Conservation (phyloP, 2,888 invertebrate species). For the Bombyx huttoni region DNA sequence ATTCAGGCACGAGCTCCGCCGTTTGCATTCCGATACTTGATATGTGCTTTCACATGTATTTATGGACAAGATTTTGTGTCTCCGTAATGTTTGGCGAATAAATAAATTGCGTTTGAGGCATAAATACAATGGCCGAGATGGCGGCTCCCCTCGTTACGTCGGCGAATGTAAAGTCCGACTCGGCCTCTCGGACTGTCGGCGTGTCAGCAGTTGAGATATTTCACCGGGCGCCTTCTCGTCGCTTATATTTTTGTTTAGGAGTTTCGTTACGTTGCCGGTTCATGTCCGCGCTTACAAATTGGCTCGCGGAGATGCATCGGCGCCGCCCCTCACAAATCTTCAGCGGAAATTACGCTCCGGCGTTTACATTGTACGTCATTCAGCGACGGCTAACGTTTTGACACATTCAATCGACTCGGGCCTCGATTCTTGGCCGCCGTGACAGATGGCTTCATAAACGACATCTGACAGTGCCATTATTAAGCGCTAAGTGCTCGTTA, state of each 20-base stretch:
- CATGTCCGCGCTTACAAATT: conserved; percentile 67
- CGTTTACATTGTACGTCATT: conserved; percentile 42
- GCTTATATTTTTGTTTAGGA: conserved; percentile 60
- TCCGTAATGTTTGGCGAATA: conserved; percentile 71
- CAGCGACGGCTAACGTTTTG: conserved; percentile 25
- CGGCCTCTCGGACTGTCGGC: conserved; percentile 55
- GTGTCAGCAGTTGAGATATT: conserved; percentile 59
- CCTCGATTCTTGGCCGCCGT: conserved; percentile 1
- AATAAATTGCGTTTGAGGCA: conserved; percentile 68
- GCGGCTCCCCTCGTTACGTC: conserved; percentile 68
- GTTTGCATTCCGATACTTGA: conserved; percentile 72
- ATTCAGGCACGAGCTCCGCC: conserved; percentile 66
- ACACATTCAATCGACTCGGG: conserved; percentile 26
- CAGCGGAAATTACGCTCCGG: conserved; percentile 33
- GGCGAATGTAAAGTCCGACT: conserved; percentile 64
- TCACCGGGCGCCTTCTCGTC: conserved; percentile 31
- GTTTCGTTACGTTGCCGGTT: conserved; percentile 61
- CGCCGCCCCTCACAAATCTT: conserved; percentile 36
- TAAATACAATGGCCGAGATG: conserved; percentile 66
- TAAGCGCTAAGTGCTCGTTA: neutral
- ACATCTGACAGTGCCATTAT: conserved; percentile 9
- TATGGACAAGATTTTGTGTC: conserved; percentile 73
- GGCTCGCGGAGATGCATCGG: conserved; percentile 42
- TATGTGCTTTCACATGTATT: conserved; percentile 73
- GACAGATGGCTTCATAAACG: neutral